Conservation (phyloP, 2,113 vertebrate genomes). For the Tapirus terrestris region DNA sequence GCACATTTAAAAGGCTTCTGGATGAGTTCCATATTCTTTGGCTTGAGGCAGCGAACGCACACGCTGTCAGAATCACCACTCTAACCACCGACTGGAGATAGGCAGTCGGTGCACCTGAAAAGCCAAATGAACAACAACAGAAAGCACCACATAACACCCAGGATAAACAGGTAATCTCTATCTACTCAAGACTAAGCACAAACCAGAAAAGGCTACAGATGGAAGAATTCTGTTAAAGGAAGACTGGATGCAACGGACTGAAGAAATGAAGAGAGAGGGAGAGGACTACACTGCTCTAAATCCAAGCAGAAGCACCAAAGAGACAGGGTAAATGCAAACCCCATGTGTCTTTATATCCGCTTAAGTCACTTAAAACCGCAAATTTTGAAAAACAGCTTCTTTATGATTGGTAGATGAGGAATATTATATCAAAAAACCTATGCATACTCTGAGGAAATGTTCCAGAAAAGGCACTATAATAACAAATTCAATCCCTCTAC, state of each 20-base stretch:
- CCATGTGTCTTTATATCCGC: not conserved
- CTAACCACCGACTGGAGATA: not conserved
- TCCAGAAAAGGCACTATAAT: not conserved
- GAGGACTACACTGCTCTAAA: not conserved
- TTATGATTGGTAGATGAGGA: not conserved
- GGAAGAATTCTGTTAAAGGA: slow-evolving; percentile 7
- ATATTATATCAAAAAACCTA: not conserved
- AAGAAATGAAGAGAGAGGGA: not conserved
- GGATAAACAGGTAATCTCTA: not conserved
- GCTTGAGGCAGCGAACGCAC: not conserved
- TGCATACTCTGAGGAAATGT: not conserved
- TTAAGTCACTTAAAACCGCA: not conserved
- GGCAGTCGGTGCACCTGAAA: not conserved
- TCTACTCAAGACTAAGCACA: slow-evolving; percentile 38
- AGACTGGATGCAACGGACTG: not conserved
- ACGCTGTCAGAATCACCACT: not conserved
- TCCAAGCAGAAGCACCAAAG: not conserved
- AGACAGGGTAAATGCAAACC: slow-evolving; percentile 24
- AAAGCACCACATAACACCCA: not conserved
- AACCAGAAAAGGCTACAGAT: not conserved
- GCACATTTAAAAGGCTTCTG: slow-evolving; percentile 7
- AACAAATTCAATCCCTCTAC: not conserved
- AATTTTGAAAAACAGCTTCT: slow-evolving; percentile 27
- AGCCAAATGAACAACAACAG: not conserved
- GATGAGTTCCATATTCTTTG: not conserved